Conservation (phyloP, 2,113 vertebrate genomes). For the Sinosuthora webbiana region DNA sequence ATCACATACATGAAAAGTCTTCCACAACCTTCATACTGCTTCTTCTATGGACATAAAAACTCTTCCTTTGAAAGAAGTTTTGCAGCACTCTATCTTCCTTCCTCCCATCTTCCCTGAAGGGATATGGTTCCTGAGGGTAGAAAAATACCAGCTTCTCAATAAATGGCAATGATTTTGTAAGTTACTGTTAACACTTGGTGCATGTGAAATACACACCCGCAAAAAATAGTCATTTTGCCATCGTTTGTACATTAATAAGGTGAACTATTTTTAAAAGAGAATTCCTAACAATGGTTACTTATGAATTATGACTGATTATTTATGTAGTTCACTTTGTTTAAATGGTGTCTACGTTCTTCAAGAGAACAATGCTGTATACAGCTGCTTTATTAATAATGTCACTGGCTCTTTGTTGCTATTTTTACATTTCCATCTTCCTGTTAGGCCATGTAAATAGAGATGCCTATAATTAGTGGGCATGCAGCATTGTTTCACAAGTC, state of each 20-base stretch:
- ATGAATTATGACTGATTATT: not conserved
- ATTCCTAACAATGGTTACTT: slow-evolving; percentile 15
- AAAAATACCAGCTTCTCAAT: not conserved
- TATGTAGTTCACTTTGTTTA: slow-evolving; percentile 35
- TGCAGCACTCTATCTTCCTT: not conserved
- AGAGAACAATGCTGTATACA: slow-evolving; percentile 51
- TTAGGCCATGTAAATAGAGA: slow-evolving; percentile 28
- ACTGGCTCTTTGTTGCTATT: slow-evolving; percentile 47
- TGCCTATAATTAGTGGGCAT: not conserved
- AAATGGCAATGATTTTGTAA: not conserved
- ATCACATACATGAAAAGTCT: not conserved
- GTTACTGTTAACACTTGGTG: not conserved
- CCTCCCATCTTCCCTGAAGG: not conserved
- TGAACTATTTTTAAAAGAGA: not conserved
- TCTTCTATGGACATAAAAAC: not conserved
- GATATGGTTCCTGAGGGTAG: not conserved
- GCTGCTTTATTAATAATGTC: slow-evolving; percentile 39
- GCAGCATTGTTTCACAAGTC: slow-evolving; percentile 21
- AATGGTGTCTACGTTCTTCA: not conserved
- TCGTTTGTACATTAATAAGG: not conserved
- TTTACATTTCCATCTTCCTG: slow-evolving; percentile 54
- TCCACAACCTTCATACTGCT: not conserved
- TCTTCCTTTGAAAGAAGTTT: not conserved
- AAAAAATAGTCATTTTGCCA: not conserved
- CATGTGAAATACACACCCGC: not conserved